These are phyloP conservation scores for Saturnia japonica DNA, from an alignment of 2,888 invertebrate species.

Conservation along the genomic window DNA sequence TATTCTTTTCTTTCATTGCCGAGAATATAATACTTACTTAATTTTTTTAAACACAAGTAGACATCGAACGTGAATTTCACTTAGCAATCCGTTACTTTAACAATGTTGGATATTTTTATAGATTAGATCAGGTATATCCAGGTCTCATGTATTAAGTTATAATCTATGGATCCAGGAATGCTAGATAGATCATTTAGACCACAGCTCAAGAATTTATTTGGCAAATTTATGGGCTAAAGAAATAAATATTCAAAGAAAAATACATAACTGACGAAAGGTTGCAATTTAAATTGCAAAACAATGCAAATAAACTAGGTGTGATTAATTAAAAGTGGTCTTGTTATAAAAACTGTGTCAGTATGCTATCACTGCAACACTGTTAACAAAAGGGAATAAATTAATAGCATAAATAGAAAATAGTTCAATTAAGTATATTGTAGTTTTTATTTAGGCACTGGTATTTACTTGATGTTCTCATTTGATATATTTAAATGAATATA, in stretches of 20 bases:
- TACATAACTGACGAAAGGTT: neutral
- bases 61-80: too few species aligned
- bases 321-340: slow-evolving; percentile 36
- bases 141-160: too few species aligned
- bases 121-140: too few species aligned
- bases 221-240: neutral
- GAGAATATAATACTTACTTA: neutral
- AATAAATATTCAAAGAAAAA: neutral
- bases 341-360: slow-evolving; percentile 31
- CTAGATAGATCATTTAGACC: neutral
- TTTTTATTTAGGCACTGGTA: slow-evolving; percentile 2
- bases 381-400: slow-evolving; percentile 50
- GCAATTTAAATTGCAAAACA: neutral
- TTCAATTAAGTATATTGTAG: neutral
- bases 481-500: neutral
- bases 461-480: slow-evolving; percentile 8
- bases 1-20: neutral
- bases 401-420: slow-evolving; percentile 26
- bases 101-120: too few species aligned
- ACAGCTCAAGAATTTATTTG: neutral
- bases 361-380: slow-evolving; percentile 43
- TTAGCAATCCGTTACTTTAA: too few species aligned
- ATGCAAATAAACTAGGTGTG: slow-evolving; percentile 19
- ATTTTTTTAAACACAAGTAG: too few species aligned
- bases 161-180: too few species aligned